Base-by-base conservation (phyloP, 2,797 vertebrate genomes). In the Botia kubotai region DNA sequence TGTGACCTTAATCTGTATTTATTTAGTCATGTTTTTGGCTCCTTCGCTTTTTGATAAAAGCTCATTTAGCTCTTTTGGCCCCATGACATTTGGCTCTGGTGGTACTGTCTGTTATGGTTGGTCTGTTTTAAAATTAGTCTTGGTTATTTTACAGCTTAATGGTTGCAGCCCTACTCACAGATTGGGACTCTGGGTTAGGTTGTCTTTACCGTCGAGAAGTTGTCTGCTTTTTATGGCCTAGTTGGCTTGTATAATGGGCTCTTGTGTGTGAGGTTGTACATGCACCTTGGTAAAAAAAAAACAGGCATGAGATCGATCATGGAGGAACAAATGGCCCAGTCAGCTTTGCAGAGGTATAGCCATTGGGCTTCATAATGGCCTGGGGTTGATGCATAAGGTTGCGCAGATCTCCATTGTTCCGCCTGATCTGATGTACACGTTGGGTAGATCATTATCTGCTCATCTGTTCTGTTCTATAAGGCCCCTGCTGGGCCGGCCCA, bases 371-470 rank as follows among this genome's bases (percentile, higher is more conserved):
- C 77, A 84, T 86, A 86, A 87, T 82, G 79, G 85, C 90, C 82
- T 16, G 7, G 83, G 87, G 88, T 87, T 83, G n/a, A 46, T 83
- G 81, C 26, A 83, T 89, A 87, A 84, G 52, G 81, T 77, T 79
- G 70, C 6, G 23, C 77, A 82, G 82, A 39, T 70, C 76, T 81
- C 63, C 13, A 39, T 82, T 72, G 85, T 84, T 89, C 70, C 72
- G 83, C 76, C 16, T 17, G 4, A 39, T 43, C 78, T 90, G 88
- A 89, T 85, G 90, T 88, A 89, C 48, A 50, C 86, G 82, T 83
- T 65, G 50, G 77, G 19, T 84, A 68, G 88, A 91, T 92, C 77
- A 43, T 81, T 88, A 91, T 93, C 88, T 89, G 60, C 79, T 89
- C 89, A 75, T 86, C 76, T 87, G 89, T 75, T 76, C 63, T 62